phyloP scores from a whole-genome alignment of 2,113 vertebrate species.

The Gasterosteus nipponicus region DNA sequence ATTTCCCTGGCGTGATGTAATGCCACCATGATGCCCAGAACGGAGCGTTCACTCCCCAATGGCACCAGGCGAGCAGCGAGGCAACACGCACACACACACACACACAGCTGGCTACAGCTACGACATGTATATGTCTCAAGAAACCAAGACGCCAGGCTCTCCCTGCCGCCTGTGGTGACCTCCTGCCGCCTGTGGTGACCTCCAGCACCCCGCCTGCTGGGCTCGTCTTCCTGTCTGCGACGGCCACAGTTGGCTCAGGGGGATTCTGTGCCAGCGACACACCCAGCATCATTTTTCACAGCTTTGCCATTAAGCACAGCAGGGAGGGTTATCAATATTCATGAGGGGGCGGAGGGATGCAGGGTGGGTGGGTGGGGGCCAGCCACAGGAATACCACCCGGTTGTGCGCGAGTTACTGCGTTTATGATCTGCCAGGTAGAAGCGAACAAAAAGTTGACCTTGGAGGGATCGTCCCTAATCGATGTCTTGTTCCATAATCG shows the following conservation, averaged over 20 bases:
- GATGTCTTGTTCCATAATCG: constrained; percentile 23
- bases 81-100: constrained; percentile 34
- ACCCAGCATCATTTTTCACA: constrained; percentile 74
- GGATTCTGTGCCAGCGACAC: constrained; percentile 58
- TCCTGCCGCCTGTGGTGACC: constrained; percentile 35
- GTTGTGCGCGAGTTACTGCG: constrained; percentile 16
- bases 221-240: constrained; percentile 54
- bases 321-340: constrained; percentile 77
- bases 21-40: constrained; percentile 24
- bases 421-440: constrained; percentile 1
- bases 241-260: constrained; percentile 31
- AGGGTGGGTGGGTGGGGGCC: background rate
- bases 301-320: constrained; percentile 76
- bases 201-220: too few species aligned
- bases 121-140: constrained; percentile 20
- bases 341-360: constrained; percentile 63
- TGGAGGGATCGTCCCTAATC: constrained; percentile 20
- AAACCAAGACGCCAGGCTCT: constrained; percentile 18
- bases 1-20: constrained; percentile 40
- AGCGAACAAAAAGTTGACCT: constrained; percentile 21
- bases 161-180: constrained; percentile 31
- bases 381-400: constrained; percentile 38
- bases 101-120: constrained; percentile 37
- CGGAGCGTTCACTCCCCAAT: constrained; percentile 37
- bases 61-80: constrained; percentile 21